Base-by-base conservation (phyloP, 2,797 vertebrate species). In the Denticeps clupeoides region DNA sequence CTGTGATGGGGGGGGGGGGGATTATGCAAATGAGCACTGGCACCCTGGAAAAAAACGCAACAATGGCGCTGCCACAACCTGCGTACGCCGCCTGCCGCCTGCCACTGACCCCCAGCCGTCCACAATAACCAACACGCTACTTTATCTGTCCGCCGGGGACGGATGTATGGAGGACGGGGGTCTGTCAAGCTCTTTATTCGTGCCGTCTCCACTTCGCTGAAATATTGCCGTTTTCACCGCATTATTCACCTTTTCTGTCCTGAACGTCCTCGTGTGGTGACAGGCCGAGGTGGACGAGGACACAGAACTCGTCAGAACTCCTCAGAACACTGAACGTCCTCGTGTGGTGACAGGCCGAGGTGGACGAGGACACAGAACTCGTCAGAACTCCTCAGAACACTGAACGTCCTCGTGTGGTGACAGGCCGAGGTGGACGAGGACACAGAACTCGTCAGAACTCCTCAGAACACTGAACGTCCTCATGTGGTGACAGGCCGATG, bases 11-110 rank as follows among this genome's bases (percentile, higher is more conserved):
- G 51, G 62, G 63, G 69, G 76, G 69, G 51, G 59, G 75, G 80
- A 80, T 77, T 82, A 85, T 83, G 82, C 79, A 84, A 83, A 85
- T 85, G 67, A 48, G 18, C 60, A 70, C 65, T 74, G 72, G 68
- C 73, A 70, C 66, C 51, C 57, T 47, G 55, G 42, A 15, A 68
- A 83, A 76, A n/a, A n/a, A 72, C 73, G 73, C 69, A 69, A 70
- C 70, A 71, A 70, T 77, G 74, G 76, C 79, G 78, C 84, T 80
- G 78, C 68, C 67, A 72, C 65, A 70, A 66, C 56, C 77, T 54
- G 41, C 58, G 50, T 37, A 45, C 59, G 37, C 55, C 29, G 31
- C 55, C 31, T 43, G 11, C 37, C 27, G 29, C 35, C 40, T 28
- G 27, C 40, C 44, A n/a, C n/a, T n/a, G n/a, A n/a, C n/a, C n/a